These are phyloP conservation scores for Drosophila borborema DNA, from an alignment of 2,888 invertebrate genomes.

Conservation along the genomic window DNA sequence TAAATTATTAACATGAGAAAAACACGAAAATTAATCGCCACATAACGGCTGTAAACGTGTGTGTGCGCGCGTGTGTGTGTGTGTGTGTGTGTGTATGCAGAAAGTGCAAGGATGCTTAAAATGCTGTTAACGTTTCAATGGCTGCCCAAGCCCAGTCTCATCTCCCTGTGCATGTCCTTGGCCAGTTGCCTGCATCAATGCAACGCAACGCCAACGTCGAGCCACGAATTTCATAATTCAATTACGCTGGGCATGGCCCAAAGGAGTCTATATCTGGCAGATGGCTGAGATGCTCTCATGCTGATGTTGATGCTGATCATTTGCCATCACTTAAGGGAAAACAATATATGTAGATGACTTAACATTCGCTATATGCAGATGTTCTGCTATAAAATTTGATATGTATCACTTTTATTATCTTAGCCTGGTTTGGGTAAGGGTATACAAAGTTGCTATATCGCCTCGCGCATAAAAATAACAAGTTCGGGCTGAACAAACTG, in stretches of 20 bases:
- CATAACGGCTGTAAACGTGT: conserved; percentile 9
- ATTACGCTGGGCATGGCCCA: conserved; percentile 49
- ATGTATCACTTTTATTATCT: neutral
- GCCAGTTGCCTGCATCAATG: conserved; percentile 45
- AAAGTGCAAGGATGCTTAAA: conserved; percentile 60
- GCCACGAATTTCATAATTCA: conserved; percentile 68
- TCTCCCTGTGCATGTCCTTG: conserved; percentile 25
- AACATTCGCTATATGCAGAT: neutral
- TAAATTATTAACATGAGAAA: conserved; percentile 63
- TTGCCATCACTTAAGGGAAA: neutral
- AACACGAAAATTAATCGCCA: conserved; percentile 58
- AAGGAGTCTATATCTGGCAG: conserved; percentile 4
- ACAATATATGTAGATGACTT: neutral
- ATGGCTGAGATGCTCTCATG: conserved; percentile 12
- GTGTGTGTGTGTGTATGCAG: conserved; percentile 7
- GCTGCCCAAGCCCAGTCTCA: conserved; percentile 24
- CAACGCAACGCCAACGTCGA: conserved; percentile 36
- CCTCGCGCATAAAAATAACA: conserved; percentile 26
- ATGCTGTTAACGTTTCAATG: conserved; percentile 66
- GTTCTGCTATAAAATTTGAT: neutral
- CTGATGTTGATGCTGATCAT: neutral
- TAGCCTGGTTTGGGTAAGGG: neutral
- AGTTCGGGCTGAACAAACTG: conserved; percentile 15
- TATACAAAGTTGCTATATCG: conserved; percentile 11
- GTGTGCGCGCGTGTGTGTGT: neutral